Evolutionary conservation across 2,113 vertebrate species (phyloP).

Genomic region (Mormyrus iriodes): DNA sequence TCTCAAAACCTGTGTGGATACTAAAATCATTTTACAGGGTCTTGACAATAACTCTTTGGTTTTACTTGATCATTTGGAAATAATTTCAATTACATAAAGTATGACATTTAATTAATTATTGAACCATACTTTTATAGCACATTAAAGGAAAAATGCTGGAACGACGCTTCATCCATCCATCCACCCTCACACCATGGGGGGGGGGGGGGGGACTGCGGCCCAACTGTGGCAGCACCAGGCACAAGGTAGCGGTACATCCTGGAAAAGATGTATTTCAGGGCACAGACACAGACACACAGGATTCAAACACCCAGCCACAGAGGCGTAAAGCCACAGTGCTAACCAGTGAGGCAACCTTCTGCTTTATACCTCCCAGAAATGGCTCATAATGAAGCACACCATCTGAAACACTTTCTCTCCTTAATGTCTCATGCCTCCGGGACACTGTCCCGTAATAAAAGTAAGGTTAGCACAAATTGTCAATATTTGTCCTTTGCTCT

Average conservation of each 20-base stretch:
- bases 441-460: not conserved
- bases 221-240: not conserved
- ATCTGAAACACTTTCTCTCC: not conserved
- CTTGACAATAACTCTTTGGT: not conserved
- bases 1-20: not conserved
- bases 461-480: not conserved
- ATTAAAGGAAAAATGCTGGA: not conserved
- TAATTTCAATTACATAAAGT: slow-evolving; percentile 12
- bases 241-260: too few species aligned
- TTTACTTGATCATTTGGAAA: slow-evolving; percentile 1
- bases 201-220: too few species aligned
- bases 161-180: not conserved
- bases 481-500: not conserved
- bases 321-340: not conserved
- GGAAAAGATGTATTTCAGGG: not conserved
- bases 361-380: not conserved
- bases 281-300: not conserved
- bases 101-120: not conserved
- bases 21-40: not conserved
- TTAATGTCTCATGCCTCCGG: not conserved
- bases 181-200: not conserved
- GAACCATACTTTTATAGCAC: not conserved
- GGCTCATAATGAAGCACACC: not conserved
- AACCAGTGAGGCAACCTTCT: not conserved
- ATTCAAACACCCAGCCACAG: not conserved